Evolutionary conservation across 2,113 vertebrate genomes (phyloP).

Genomic region (Himantopus leucocephalus): DNA sequence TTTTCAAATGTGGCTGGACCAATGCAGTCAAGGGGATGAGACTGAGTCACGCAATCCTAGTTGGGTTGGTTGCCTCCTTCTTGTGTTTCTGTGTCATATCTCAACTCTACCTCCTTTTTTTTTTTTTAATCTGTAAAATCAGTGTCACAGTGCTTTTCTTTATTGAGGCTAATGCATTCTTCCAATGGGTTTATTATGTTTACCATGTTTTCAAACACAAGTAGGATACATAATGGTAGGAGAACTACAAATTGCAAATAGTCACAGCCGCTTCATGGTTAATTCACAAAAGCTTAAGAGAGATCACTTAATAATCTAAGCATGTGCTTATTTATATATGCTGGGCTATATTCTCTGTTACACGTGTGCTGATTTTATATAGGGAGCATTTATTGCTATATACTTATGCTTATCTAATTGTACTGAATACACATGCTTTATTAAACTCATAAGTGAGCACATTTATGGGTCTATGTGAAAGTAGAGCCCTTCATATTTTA

Average conservation of each 20-base stretch:
- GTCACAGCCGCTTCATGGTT: neutral
- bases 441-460: conserved; percentile 54
- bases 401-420: conserved; percentile 45
- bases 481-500: conserved; percentile 61
- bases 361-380: neutral
- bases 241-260: neutral
- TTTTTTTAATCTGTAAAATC: neutral
- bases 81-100: neutral
- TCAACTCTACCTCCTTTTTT: neutral
- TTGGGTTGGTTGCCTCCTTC: neutral
- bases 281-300: conserved; percentile 5
- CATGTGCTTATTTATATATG: neutral
- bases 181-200: neutral
- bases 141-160: neutral
- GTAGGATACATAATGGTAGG: neutral
- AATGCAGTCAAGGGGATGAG: neutral
- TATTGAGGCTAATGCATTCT: neutral
- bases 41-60: neutral
- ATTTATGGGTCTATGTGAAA: conserved; percentile 25
- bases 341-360: neutral
- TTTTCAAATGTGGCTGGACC: neutral
- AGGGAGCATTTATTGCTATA: conserved; percentile 4
- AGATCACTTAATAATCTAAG: conserved; percentile 21
- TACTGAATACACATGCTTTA: conserved; percentile 35
- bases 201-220: neutral